Conservation (phyloP, 2,888 invertebrate genomes). For the Cephus rjabovi region DNA sequence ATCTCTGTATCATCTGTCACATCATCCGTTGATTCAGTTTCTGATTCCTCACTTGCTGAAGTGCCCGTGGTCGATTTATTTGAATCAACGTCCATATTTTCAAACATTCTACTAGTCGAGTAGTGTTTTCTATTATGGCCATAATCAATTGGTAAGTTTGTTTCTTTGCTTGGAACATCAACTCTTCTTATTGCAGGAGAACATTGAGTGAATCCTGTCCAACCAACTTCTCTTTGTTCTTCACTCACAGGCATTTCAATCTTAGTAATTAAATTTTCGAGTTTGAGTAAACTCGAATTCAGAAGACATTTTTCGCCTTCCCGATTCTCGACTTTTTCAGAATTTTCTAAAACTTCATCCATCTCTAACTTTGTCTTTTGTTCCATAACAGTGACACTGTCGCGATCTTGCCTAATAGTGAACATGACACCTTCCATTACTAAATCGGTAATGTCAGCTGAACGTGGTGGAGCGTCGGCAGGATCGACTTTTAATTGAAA, state of each 20-base stretch:
- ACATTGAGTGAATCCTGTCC: not conserved
- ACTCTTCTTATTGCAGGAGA: not conserved
- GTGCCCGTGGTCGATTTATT: not conserved
- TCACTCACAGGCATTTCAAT: conserved; percentile 47
- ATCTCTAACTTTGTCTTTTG: conserved; percentile 60
- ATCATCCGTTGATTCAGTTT: not conserved
- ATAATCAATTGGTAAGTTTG: not conserved
- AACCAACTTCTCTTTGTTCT: not conserved
- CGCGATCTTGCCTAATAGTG: conserved; percentile 57
- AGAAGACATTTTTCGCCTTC: conserved; percentile 57
- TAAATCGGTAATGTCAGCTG: conserved; percentile 59
- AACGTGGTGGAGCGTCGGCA: conserved; percentile 34
- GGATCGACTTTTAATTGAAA: not conserved
- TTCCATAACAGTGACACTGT: conserved; percentile 57
- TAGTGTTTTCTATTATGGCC: not conserved
- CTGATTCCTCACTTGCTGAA: not conserved
- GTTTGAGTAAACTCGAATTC: conserved; percentile 58
- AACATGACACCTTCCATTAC: conserved; percentile 66
- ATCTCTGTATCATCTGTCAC: not conserved
- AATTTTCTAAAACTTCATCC: conserved; percentile 63
- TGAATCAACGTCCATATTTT: not conserved
- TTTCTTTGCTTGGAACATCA: not conserved
- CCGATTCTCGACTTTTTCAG: conserved; percentile 58
- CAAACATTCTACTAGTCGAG: not conserved
- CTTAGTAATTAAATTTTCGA: conserved; percentile 59